Conservation (phyloP, 2,888 invertebrate species). For the Nyleta sp. region DNA sequence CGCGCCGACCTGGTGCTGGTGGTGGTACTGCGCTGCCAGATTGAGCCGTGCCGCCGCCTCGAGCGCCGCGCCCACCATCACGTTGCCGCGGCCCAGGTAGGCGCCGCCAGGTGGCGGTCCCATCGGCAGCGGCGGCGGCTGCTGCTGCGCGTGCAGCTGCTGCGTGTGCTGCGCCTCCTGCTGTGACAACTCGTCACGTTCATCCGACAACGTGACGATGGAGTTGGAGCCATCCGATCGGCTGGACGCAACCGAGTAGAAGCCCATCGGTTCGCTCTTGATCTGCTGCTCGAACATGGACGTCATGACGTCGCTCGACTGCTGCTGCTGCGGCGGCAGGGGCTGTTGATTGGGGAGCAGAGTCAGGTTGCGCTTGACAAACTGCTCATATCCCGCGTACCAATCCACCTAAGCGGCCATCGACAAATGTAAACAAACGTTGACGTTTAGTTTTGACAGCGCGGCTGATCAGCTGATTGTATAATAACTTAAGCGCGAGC, state of each 20-base stretch:
- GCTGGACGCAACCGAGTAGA: slow-evolving; percentile 82
- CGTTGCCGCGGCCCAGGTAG: slow-evolving; percentile 43
- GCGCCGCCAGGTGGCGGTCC: slow-evolving; percentile 50
- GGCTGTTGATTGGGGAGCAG: slow-evolving; percentile 82
- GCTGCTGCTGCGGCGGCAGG: slow-evolving; percentile 72
- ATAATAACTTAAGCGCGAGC: slow-evolving; percentile 78
- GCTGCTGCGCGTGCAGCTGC: slow-evolving; percentile 81
- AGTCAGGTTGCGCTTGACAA: slow-evolving; percentile 83
- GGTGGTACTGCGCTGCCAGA: slow-evolving; percentile 58
- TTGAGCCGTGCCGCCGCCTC: slow-evolving; percentile 59
- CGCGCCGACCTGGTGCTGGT: slow-evolving; percentile 51
- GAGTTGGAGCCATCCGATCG: slow-evolving; percentile 81
- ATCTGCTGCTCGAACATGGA: slow-evolving; percentile 88
- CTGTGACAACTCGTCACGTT: slow-evolving; percentile 80
- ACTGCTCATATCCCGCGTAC: slow-evolving; percentile 83
- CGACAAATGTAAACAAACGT: slow-evolving; percentile 47
- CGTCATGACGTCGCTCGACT: slow-evolving; percentile 78
- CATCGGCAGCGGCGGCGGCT: slow-evolving; percentile 74
- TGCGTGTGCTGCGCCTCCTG: slow-evolving; percentile 78
- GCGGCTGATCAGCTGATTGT: slow-evolving; percentile 82
- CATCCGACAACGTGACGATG: slow-evolving; percentile 81
- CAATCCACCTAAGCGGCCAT: slow-evolving; percentile 79
- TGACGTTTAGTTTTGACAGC: slow-evolving; percentile 81
- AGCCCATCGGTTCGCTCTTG: slow-evolving; percentile 88
- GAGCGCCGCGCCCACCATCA: slow-evolving; percentile 58